Base-by-base conservation (phyloP, 2,888 invertebrate genomes). In the Pandemis corylana region DNA sequence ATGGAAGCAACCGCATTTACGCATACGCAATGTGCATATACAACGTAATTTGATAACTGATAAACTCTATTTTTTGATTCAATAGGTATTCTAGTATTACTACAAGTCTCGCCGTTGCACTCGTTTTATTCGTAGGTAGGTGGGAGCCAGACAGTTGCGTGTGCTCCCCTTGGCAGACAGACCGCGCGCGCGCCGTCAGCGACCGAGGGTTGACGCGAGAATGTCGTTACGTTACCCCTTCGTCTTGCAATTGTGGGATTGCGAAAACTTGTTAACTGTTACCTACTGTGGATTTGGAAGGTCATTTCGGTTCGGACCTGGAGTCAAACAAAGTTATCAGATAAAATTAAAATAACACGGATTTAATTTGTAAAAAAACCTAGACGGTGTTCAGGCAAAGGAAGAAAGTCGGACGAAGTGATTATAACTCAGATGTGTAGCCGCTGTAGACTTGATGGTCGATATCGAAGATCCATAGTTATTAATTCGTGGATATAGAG, bases 401-500 rank as follows among this genome's bases (percentile, higher is more conserved):
- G 82, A 85, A 86, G 85, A 87, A 89, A 89, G 85, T 87, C 84
- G 86, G 78, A 77, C 82, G 81, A 74, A 79, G 81, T 79, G 77
- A 81, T 83, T 77, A 78, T 75, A 78, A 82, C 80, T 81, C 78
- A 82, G 80, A 85, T 83, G 82, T 81, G 28, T 79, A 77, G 76
- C 77, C 68, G 67, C 15, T 72, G 61, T 62, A 70, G 68, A 75
- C 71, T 71, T 65, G 82, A 82, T 80, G 82, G 78, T 85, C 83
- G 82, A 87, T 87, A 87, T 86, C 84, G 85, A 88, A 86, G 85
- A 90, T 88, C 83, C 88, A 88, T 86, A 88, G 85, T 89, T 90
- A 90, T 90, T 91, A 89, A 90, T 88, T 88, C 85, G 83, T 92
- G 89, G 90, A 93, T 93, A 80, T 92, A 91, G 93, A 94, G 93